A percentile compares a stretch with the other conserved stretches of the same genome.
Conservation (phyloP, 2,888 invertebrate species). For the Eristalis arbustorum region DNA sequence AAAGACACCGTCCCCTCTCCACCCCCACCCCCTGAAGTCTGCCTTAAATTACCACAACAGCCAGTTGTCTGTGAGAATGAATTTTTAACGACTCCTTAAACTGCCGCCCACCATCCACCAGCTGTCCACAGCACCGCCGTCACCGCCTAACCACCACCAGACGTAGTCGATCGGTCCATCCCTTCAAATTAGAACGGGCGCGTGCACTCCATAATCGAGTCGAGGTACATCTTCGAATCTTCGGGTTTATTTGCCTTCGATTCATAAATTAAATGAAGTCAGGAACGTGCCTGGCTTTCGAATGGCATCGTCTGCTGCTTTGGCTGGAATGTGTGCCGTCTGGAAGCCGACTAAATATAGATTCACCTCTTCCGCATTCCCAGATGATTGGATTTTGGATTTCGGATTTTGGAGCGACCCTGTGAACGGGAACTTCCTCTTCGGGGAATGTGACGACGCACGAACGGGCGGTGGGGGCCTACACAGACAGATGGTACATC, state of each 20-base stretch:
- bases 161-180: background rate
- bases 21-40: background rate
- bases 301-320: constrained; percentile 16
- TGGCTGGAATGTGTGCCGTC: background rate
- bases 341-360: background rate
- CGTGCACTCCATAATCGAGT: background rate
- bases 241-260: constrained; percentile 20
- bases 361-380: background rate
- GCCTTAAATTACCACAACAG: background rate
- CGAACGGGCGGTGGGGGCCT: too few species aligned
- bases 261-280: constrained; percentile 60
- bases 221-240: background rate
- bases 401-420: too few species aligned
- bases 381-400: background rate
- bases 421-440: background rate
- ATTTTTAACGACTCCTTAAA: background rate
- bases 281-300: constrained; percentile 41
- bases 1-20: background rate
- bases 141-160: background rate
- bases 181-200: background rate
- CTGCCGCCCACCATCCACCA: background rate
- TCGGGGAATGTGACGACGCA: background rate
- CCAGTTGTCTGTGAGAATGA: background rate
- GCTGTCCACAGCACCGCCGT: background rate
- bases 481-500: background rate